Conservation (phyloP, 1,140 invertebrate species). For the Nasonia longicornis region DNA sequence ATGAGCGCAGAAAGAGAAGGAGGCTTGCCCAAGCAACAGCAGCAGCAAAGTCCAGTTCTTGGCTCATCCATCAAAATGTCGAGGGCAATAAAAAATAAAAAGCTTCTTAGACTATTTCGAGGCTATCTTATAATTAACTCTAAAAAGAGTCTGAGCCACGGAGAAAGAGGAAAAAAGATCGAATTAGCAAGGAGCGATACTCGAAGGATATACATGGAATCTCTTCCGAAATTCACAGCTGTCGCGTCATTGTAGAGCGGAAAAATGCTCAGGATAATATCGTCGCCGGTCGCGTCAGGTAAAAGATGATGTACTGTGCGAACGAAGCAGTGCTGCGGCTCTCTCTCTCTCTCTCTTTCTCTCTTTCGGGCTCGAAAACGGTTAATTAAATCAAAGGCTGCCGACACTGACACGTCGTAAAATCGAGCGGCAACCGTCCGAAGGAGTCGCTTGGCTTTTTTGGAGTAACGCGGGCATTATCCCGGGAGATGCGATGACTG, state of each 20-base stretch:
- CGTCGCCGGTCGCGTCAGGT: neutral
- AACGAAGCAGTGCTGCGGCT: neutral
- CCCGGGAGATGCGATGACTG: slow-evolving; percentile 37
- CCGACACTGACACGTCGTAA: slow-evolving; percentile 66
- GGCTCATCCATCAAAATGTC: slow-evolving; percentile 35
- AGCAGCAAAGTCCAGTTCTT: neutral
- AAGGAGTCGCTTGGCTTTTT: slow-evolving; percentile 31
- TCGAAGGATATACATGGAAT: slow-evolving; percentile 50
- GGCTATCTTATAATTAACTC: slow-evolving; percentile 18
- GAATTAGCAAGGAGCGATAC: slow-evolving; percentile 50
- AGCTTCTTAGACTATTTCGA: slow-evolving; percentile 12
- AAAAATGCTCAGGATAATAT: slow-evolving; percentile 26
- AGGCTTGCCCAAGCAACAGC: neutral
- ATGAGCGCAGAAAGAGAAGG: neutral
- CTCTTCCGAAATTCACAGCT: slow-evolving; percentile 53
- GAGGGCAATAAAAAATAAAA: slow-evolving; percentile 44
- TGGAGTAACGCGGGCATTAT: slow-evolving; percentile 43
- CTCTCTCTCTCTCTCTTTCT: neutral
- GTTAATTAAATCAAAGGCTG: slow-evolving; percentile 68
- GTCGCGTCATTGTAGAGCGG: slow-evolving; percentile 43
- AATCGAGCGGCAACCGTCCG: slow-evolving; percentile 55
- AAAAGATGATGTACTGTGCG: slow-evolving; percentile 8
- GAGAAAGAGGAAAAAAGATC: slow-evolving; percentile 39
- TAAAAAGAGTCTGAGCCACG: slow-evolving; percentile 17
- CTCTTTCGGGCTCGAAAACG: slow-evolving; percentile 55